Evolutionary conservation across 2,797 vertebrate genomes (phyloP), one percentile per base, ranked within the genome.

Genomic region (Anas acuta): DNA sequence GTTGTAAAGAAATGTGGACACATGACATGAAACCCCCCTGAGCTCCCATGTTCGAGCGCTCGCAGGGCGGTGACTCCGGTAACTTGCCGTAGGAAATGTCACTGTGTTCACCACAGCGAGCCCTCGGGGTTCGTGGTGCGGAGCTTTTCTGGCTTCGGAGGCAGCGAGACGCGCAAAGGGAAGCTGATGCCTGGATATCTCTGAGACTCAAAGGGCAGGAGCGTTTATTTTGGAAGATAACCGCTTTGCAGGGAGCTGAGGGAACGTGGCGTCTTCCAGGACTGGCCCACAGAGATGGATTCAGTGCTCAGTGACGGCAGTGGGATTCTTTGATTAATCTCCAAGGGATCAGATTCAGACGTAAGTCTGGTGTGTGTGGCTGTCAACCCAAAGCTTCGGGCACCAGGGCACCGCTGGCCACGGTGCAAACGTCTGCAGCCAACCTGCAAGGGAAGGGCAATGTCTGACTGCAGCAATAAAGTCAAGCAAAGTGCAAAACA

Each of bases 61-160:
- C 28, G 69, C 41, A 89, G 71, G 64, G 45, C 6, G 73, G 61
- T 16, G 84, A 2, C 65, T 45, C 41, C 45, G 21, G 65, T 11
- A 3, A 15, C 26, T 30, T 7, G 54, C 51, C 26, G 58, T 1
- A 8, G 1, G 64, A 66, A 58, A 16, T 30, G 79, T 20, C 87
- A 37, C 15, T 53, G 51, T 28, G 13, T 11, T 30, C 1, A 39
- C 56, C 45, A 83, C 41, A 20, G 25, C 3, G 5, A 62, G 51
- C 64, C 67, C 58, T 21, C 0, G 2, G 54, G 67, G 77, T 45
- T 4, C 3, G 17, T 18, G 3, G 45, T 10, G 4, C 2, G 3
- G 73, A 54, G 81, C n/a, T 84, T 6, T n/a, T 0, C 1, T 22
- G 81, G 47, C 32, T 45, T 28, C 43, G 2, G 75, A 16, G 60